Base-by-base conservation (phyloP, 2,888 invertebrate species). In the Acanthopleura granulata region DNA sequence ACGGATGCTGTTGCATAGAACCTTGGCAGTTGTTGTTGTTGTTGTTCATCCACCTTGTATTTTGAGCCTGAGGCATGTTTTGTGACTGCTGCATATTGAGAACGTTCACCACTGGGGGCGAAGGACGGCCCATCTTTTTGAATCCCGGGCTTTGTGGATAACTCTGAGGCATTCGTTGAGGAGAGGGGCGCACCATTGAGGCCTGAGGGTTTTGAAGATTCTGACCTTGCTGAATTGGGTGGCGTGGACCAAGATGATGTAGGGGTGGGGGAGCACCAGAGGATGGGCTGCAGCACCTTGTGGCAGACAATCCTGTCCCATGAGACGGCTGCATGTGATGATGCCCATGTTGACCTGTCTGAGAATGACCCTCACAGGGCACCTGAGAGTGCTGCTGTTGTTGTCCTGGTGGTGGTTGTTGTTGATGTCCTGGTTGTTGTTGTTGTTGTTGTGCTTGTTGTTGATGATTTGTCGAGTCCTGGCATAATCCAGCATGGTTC, bases 61-160 rank as follows among this genome's bases (percentile, higher is more conserved):
- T 66, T 6, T 22, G 66, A 15, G 66, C 6, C 22, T 66, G 66
- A 14, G 66, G 66, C 61, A 72, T 62, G 30, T 74, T 74, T 40
- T 72, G 73, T 18, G 75, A 83, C 66, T 83, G 82, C 72, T 82
- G 85, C 83, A 86, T 85, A 74, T 84, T 84, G 78, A 86, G 86
- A 40, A 86, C 85, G 80, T 86, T 86, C n/a, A 86, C 85, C 81
- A 84, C 84, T 25, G 86, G 86, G 50, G 87, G 86, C n/a, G 84
- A 83, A 50, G 83, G 85, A 70, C 79, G 80, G 62, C 78, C 79
- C 18, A 74, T 51, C 72, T 62, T 72, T 22, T 70, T 27, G 25
- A 62, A 71, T 27, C 62, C 69, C 66, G 29, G n/a, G 29, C 72
- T 61, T 72, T 62, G 74, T 49, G 50, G n/a, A 25, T 66, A 66